A percentile compares a stretch with the other conserved stretches of the same genome.
phyloP scores from a whole-genome alignment of 2,888 invertebrate genomes.

The Hyalella azteca region DNA sequence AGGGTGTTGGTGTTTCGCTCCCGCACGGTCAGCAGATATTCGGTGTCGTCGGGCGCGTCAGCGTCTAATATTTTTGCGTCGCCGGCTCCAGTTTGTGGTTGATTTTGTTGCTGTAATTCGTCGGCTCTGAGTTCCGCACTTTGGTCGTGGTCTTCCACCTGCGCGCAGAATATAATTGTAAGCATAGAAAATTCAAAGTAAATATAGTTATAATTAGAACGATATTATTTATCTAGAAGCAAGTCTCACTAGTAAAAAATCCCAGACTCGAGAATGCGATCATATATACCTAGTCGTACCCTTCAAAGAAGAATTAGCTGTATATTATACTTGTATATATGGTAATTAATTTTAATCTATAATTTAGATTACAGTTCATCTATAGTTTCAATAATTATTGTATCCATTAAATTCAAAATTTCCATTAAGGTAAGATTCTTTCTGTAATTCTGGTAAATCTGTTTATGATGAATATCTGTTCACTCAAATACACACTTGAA shows the following conservation, averaged over 20 bases:
- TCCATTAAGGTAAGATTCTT: too few relatives aligned
- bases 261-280: too few relatives aligned
- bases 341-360: too few relatives aligned
- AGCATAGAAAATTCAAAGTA: not conserved
- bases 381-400: too few relatives aligned
- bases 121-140: not conserved
- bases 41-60: conserved; percentile 27
- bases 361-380: too few relatives aligned
- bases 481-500: too few relatives aligned
- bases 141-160: not conserved
- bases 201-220: not conserved
- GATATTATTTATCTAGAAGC: not conserved
- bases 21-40: conserved; percentile 53
- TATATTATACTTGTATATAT: too few relatives aligned
- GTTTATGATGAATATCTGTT: too few relatives aligned
- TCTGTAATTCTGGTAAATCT: too few relatives aligned
- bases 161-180: not conserved
- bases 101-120: not conserved
- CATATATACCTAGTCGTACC: too few relatives aligned
- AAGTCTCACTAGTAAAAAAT: not conserved
- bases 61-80: not conserved
- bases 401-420: too few relatives aligned
- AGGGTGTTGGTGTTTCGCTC: conserved; percentile 44
- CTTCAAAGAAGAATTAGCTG: too few relatives aligned
- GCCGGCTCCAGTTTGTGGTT: not conserved